Evolutionary conservation across 2,113 vertebrate genomes (phyloP), one percentile per base, ranked within the genome.

Genomic region (Maccullochella peelii): DNA sequence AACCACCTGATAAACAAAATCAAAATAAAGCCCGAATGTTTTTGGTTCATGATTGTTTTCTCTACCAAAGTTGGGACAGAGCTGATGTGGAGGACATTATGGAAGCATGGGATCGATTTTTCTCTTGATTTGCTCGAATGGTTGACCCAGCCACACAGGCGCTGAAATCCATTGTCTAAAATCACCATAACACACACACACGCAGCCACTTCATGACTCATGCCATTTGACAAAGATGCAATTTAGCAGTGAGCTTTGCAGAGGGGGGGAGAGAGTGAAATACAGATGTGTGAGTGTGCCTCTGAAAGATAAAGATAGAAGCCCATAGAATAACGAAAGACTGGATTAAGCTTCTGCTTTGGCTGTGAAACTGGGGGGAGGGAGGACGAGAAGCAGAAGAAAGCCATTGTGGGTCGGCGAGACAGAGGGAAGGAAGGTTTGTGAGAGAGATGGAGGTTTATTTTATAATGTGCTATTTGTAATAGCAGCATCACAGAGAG

Each of bases 291-390:
- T 15, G 38, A 69, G 87, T 40, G 86, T 84, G 89, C 88, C 38
- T 61, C 79, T 54, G 55, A 57, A 73, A 89, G 85, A 85, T 86
- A 90, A 86, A 87, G 89, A 93, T 88, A 82, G 88, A 91, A 89
- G n/a, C 77, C 74, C 49, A 69, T 61, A 82, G 90, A 89, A 87
- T 84, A 86, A 83, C 65, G 58, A 42, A 15, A 36, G 77, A 85
- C 80, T 92, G 83, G 93, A 94, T 94, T 94, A 94, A 93, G 84
- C 88, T 72, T 74, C 77, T 91, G 86, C 83, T 87, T 86, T 79
- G 68, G 76, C 82, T 89, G 38, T 8, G 23, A 85, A 86, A 77
- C 40, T n/a, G 54, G 78, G 63, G 85, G 84, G 78, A n/a, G 80
- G 85, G 83, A 40, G 70, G 78, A 61, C 2, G 8, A 76, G 70